Evolutionary conservation across 2,888 invertebrate genomes (phyloP), one percentile per base, ranked within the genome.

Genomic region (Lasiommata megera): DNA sequence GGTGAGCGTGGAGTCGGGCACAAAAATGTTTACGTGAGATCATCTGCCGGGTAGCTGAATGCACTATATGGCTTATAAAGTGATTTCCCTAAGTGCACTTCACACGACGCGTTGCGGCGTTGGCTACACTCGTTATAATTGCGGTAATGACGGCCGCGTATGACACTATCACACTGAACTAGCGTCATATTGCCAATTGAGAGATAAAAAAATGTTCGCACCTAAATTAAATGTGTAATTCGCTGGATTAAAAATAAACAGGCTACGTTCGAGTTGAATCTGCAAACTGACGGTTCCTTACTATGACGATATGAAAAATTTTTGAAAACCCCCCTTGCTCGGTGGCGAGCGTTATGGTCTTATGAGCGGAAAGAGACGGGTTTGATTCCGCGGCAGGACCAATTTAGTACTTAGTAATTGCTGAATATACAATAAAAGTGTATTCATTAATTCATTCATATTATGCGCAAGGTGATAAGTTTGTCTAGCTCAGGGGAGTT

Each of bases 11-110:
- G 64, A 67, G 53, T 63, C 56, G 64, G 67, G 67, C 67, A 73
- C 72, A 76, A 80, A 79, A 80, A 80, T 76, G 71, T 73, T 73
- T 73, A 71, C 71, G 70, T 56, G 54, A 63, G 61, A 62, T 64
- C 64, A 65, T 67, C 66, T 61, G 58, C 64, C 69, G 69, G 70
- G 67, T 65, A 63, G 67, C 65, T 62, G 68, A 65, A 69, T 67
- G 64, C 62, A 68, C 67, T 74, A 74, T 77, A 79, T 78, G 74
- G 80, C 79, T 81, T 79, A 82, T 81, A 80, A 80, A 80, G 79
- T 80, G 80, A 83, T 82, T 82, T 81, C 73, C 71, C 70, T 69
- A 75, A 83, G 81, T 79, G 80, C 82, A 76, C 79, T 80, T 73
- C 61, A 65, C 64, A 65, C 68, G 58, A 59, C 64, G 66, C 60